These are phyloP conservation scores for Mormoops blainvillei DNA, from an alignment of 2,113 vertebrate species.

Conservation along the genomic window DNA sequence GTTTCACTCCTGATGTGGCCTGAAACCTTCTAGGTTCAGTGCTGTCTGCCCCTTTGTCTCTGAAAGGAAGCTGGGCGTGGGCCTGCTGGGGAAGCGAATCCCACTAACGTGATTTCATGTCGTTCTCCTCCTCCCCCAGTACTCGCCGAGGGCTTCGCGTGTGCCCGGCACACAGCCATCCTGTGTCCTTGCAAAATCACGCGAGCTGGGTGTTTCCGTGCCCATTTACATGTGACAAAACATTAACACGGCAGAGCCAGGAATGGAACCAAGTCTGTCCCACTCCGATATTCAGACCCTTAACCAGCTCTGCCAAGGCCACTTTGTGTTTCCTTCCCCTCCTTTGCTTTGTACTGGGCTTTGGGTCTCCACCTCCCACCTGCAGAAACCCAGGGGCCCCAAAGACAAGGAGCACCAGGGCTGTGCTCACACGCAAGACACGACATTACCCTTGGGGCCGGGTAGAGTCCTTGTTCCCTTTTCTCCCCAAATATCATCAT, in stretches of 20 bases:
- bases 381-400: background rate
- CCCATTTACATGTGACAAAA: background rate
- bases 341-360: no score
- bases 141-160: accelerated
- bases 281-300: accelerated
- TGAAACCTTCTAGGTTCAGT: background rate
- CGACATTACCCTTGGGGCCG: accelerated
- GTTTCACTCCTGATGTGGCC: background rate
- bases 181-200: background rate
- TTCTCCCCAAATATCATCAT: background rate
- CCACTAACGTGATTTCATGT: background rate
- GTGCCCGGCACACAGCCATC: accelerated
- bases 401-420: accelerated
- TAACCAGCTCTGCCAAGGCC: background rate
- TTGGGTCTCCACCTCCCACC: background rate
- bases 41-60: background rate
- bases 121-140: background rate
- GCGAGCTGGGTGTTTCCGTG: accelerated
- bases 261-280: background rate
- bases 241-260: accelerated
- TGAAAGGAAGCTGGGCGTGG: background rate
- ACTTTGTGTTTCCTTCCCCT: background rate
- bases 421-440: background rate
- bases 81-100: background rate
- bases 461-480: background rate